Percentiles rank a stretch among this genome's conserved stretches.
Conservation (phyloP, 2,888 invertebrate genomes). For the Mactromeris polynyma region DNA sequence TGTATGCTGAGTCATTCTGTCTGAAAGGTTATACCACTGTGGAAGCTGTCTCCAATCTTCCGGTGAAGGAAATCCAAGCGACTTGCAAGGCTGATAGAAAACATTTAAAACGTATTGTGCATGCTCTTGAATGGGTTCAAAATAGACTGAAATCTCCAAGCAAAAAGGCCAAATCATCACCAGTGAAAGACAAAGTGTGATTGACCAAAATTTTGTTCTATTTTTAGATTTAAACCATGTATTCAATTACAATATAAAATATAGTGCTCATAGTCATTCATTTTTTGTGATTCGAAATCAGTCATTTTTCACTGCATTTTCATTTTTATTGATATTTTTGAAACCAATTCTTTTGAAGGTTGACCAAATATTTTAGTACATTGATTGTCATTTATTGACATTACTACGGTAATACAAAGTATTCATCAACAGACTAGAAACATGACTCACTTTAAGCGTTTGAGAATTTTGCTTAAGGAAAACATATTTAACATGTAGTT, state of each 20-base stretch:
- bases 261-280: neutral
- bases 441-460: too few relatives aligned
- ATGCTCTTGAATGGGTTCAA: slow-evolving; percentile 84
- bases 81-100: slow-evolving; percentile 80
- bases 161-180: slow-evolving; percentile 64
- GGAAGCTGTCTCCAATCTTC: slow-evolving; percentile 79
- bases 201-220: slow-evolving; percentile 1
- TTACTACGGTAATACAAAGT: too few relatives aligned
- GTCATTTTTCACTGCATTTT: neutral
- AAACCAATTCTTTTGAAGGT: too few relatives aligned
- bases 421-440: too few relatives aligned
- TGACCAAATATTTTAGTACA: too few relatives aligned
- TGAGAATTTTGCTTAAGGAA: too few relatives aligned
- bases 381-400: too few relatives aligned
- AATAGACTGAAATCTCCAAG: slow-evolving; percentile 77
- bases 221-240: neutral
- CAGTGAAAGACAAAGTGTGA: slow-evolving; percentile 73
- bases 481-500: too few relatives aligned
- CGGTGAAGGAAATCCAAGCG: slow-evolving; percentile 79
- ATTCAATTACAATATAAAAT: neutral
- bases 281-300: neutral
- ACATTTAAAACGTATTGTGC: slow-evolving; percentile 82
- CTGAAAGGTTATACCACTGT: slow-evolving; percentile 75
- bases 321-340: neutral
- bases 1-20: slow-evolving; percentile 82